A percentile compares a stretch with the other conserved stretches of the same genome.
phyloP scores from a whole-genome alignment of 2,797 vertebrate species.

The Thamnophis elegans region DNA sequence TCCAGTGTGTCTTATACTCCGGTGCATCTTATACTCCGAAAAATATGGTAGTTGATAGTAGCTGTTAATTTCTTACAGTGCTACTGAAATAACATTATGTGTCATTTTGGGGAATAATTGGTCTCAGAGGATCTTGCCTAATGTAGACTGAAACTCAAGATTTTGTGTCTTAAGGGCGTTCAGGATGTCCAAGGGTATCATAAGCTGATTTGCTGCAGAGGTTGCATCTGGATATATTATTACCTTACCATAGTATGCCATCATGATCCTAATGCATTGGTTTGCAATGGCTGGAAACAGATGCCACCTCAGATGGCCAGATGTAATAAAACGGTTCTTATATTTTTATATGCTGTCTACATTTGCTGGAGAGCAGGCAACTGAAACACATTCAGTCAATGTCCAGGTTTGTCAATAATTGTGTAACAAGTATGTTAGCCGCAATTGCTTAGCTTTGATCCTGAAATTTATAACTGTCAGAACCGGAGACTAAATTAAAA shows the following conservation, averaged over 20 bases:
- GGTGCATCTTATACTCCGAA: too few relatives aligned
- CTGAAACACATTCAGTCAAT: background rate
- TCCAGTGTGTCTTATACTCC: too few relatives aligned
- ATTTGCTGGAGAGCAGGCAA: background rate
- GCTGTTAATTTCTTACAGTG: background rate
- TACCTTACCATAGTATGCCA: background rate
- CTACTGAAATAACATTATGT: background rate
- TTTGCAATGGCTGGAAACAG: background rate
- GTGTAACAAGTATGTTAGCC: background rate
- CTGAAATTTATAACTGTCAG: constrained; percentile 9
- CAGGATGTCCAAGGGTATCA: background rate
- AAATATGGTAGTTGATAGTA: background rate
- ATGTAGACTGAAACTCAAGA: background rate
- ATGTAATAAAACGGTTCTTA: background rate
- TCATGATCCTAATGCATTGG: background rate
- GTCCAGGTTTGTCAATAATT: constrained; percentile 15
- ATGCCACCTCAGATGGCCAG: background rate
- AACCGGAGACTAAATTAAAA: constrained; percentile 14
- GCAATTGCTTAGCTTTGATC: constrained; percentile 3
- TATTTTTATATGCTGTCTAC: background rate
- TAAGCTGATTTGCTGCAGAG: background rate
- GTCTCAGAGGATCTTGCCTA: background rate
- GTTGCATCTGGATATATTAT: background rate
- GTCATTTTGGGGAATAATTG: background rate
- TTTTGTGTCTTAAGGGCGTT: background rate